These are phyloP conservation scores for Yponomeuta plumbellus DNA, from an alignment of 2,888 invertebrate species.

Conservation along the genomic window DNA sequence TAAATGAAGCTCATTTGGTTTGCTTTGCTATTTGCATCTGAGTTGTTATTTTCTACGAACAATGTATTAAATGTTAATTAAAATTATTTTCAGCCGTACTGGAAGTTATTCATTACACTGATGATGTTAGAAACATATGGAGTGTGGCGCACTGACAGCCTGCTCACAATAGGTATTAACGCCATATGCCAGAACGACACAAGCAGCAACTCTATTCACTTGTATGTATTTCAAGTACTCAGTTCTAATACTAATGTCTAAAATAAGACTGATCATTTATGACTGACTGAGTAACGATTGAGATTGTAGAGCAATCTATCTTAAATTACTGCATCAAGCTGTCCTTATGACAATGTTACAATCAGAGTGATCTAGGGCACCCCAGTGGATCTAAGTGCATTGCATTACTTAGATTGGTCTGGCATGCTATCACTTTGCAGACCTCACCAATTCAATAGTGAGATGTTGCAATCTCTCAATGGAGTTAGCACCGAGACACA, in stretches of 20 bases:
- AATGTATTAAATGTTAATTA: neutral
- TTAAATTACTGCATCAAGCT: too few relatives aligned
- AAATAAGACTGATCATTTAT: too few relatives aligned
- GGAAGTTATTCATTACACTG: constrained; percentile 88
- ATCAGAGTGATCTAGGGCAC: too few relatives aligned
- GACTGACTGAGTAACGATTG: too few relatives aligned
- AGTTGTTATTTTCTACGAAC: neutral
- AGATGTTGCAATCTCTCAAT: too few relatives aligned
- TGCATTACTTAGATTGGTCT: too few relatives aligned
- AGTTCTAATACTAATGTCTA: neutral
- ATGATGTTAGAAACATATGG: constrained; percentile 88
- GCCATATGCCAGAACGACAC: constrained; percentile 11
- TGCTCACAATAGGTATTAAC: constrained; percentile 49
- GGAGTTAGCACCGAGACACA: too few relatives aligned
- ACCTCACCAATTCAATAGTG: too few relatives aligned
- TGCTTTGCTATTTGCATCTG: neutral
- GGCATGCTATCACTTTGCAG: too few relatives aligned
- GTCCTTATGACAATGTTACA: too few relatives aligned
- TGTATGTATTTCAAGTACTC: constrained; percentile 1
- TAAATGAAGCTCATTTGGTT: too few relatives aligned
- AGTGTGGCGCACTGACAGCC: constrained; percentile 74
- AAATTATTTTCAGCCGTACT: constrained; percentile 75
- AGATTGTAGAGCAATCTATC: neutral
- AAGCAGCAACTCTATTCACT: neutral
- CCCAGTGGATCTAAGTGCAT: too few relatives aligned